These are phyloP conservation scores for Dendrolimus punctatus DNA, from an alignment of 1,140 invertebrate genomes.

Conservation along the genomic window DNA sequence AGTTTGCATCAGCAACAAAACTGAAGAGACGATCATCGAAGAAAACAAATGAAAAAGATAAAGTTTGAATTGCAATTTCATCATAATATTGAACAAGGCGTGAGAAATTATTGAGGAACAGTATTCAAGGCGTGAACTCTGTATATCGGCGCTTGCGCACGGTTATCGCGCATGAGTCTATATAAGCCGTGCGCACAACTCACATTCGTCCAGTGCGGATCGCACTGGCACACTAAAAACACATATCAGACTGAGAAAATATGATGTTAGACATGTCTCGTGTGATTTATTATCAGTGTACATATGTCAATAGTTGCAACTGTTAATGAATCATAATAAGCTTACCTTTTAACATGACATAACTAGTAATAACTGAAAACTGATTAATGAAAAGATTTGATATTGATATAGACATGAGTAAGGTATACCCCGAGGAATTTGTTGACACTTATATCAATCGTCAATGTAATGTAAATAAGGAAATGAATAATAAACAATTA, in stretches of 20 bases:
- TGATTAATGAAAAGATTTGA: neutral
- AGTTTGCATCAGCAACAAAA: too few species aligned
- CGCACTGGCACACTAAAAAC: slow-evolving; percentile 51
- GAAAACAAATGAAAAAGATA: too few species aligned
- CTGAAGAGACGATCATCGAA: too few species aligned
- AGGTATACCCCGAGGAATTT: slow-evolving; percentile 1
- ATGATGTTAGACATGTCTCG: slow-evolving; percentile 1
- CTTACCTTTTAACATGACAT: slow-evolving; percentile 3
- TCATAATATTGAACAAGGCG: too few species aligned
- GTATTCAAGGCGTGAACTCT: too few species aligned
- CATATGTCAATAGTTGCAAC: too few species aligned
- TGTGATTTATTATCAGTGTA: too few species aligned
- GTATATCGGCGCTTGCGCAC: too few species aligned
- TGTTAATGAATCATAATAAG: slow-evolving; percentile 2
- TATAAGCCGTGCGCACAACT: slow-evolving; percentile 28
- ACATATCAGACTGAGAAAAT: slow-evolving; percentile 14
- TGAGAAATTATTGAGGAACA: too few species aligned
- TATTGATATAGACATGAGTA: neutral
- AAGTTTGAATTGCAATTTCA: too few species aligned
- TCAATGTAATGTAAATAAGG: too few species aligned
- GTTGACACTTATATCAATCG: neutral
- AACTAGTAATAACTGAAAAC: slow-evolving; percentile 3
- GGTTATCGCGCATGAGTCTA: slow-evolving; percentile 30
- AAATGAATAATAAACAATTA: too few species aligned
- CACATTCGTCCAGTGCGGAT: slow-evolving; percentile 53